A percentile compares a stretch with the other conserved stretches of the same genome.
phyloP scores from a whole-genome alignment of 2,888 invertebrate species.

The Mayetiola destructor region DNA sequence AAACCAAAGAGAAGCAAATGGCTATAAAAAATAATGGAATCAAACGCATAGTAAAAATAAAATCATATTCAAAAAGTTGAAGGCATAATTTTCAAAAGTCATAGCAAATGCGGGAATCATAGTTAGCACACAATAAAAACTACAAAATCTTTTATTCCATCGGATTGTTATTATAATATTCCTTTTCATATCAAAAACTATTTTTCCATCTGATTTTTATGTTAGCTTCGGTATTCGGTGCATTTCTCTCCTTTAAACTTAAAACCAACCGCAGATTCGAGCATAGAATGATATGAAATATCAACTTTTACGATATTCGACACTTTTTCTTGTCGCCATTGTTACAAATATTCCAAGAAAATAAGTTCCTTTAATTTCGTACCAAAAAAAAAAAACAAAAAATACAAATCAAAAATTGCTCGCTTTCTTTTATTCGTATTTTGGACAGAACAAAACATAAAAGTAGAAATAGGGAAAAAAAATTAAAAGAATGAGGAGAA shows the following conservation, averaged over 20 bases:
- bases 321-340: too few species aligned
- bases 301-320: too few species aligned
- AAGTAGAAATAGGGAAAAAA: background rate
- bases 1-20: background rate
- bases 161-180: slow-evolving; percentile 2
- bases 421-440: too few species aligned
- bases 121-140: slow-evolving; percentile 12
- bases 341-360: background rate
- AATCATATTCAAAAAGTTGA: background rate
- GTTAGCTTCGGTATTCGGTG: background rate
- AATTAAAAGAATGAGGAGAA: background rate
- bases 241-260: too few species aligned
- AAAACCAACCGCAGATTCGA: too few species aligned
- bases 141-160: slow-evolving; percentile 10
- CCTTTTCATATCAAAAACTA: slow-evolving; percentile 10
- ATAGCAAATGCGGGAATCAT: slow-evolving; percentile 1
- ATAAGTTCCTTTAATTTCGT: too few species aligned
- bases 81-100: slow-evolving; percentile 9
- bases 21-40: background rate
- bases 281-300: slow-evolving; percentile 7
- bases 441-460: background rate
- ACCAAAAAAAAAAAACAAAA: background rate
- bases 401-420: background rate
- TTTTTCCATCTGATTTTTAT: background rate
- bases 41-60: background rate